A percentile compares a stretch with the other conserved stretches of the same genome.
phyloP scores from a whole-genome alignment of 2,888 invertebrate genomes.

The Drosophila aldrichi region DNA sequence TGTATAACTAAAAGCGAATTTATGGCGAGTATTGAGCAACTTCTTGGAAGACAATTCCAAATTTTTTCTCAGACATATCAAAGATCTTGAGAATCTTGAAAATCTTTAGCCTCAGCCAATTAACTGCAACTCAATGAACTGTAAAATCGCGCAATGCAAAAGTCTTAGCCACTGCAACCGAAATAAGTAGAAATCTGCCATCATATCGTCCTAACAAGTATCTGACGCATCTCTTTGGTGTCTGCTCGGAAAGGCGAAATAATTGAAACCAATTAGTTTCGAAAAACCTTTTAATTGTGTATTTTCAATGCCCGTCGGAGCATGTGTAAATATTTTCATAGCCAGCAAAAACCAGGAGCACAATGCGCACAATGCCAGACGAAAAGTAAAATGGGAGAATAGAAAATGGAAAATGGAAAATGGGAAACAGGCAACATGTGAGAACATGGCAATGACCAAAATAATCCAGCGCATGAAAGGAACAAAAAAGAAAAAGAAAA shows the following conservation, averaged over 20 bases:
- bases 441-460: conserved; percentile 81
- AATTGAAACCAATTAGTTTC: conserved; percentile 82
- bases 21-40: not conserved
- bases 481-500: conserved; percentile 19
- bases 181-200: conserved; percentile 26
- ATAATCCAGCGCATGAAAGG: conserved; percentile 61
- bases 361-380: conserved; percentile 35
- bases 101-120: conserved; percentile 56
- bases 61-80: conserved; percentile 27
- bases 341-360: conserved; percentile 50
- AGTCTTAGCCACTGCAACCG: conserved; percentile 33
- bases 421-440: conserved; percentile 58
- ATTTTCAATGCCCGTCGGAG: conserved; percentile 57
- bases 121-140: conserved; percentile 71
- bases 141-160: conserved; percentile 73
- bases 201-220: conserved; percentile 47
- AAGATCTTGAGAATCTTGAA: conserved; percentile 5
- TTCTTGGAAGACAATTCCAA: conserved; percentile 8
- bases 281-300: conserved; percentile 80
- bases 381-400: conserved; percentile 19
- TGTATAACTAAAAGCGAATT: not conserved
- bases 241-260: conserved; percentile 69
- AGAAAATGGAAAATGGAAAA: conserved; percentile 24
- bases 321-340: conserved; percentile 78
- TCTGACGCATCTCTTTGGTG: conserved; percentile 50